Conservation (phyloP, 2,888 invertebrate species). For the Microplitis deprimator region DNA sequence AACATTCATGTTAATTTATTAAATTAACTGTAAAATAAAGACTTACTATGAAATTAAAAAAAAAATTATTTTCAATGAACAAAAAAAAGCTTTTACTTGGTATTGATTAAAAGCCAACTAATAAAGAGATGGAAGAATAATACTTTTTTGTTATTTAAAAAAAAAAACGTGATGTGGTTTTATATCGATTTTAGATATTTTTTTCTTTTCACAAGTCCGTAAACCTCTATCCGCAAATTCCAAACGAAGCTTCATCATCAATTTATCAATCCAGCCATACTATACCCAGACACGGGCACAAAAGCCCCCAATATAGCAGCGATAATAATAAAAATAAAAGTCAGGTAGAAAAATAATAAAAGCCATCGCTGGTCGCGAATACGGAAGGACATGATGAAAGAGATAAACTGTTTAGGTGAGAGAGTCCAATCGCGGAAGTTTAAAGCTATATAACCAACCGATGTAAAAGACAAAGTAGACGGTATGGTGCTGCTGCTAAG, state of each 20-base stretch:
- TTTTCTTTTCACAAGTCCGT: constrained; percentile 14
- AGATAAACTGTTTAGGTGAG: neutral
- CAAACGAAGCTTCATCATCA: constrained; percentile 10
- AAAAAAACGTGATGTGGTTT: constrained; percentile 25
- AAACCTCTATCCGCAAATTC: constrained; percentile 18
- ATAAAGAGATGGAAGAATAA: constrained; percentile 19
- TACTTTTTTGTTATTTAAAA: constrained; percentile 5
- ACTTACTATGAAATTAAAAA: neutral
- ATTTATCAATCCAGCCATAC: constrained; percentile 21
- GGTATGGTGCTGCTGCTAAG: too few relatives aligned
- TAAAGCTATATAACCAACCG: too few relatives aligned
- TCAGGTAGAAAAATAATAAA: constrained; percentile 9
- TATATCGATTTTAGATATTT: constrained; percentile 24
- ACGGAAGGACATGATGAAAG: neutral
- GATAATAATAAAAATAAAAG: constrained; percentile 7
- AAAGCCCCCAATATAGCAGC: neutral
- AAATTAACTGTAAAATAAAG: neutral
- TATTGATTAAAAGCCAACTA: constrained; percentile 32
- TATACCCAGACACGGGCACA: neutral
- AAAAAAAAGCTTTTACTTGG: constrained; percentile 11
- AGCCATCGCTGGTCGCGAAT: neutral
- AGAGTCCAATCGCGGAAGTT: constrained; percentile 38
- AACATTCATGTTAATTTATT: too few relatives aligned
- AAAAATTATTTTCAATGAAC: neutral
- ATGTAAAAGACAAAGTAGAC: too few relatives aligned